Conservation (phyloP, 2,113 vertebrate species). For the Gracilinanus agilis region DNA sequence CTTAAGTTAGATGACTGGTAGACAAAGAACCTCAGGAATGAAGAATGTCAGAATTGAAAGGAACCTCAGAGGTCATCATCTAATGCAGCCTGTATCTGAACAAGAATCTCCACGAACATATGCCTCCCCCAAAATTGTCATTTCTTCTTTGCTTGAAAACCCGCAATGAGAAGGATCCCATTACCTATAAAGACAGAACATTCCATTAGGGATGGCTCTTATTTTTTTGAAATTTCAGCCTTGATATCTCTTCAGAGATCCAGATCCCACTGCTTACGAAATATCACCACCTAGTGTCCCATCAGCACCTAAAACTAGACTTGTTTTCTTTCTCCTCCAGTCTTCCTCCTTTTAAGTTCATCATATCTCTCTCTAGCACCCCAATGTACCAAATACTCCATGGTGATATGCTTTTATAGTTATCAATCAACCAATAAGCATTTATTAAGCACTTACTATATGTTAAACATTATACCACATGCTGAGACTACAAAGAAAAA, state of each 20-base stretch:
- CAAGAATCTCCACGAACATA: neutral
- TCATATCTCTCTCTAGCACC: neutral
- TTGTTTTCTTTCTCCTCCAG: neutral
- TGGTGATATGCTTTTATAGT: neutral
- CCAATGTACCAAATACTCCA: neutral
- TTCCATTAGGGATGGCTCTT: neutral
- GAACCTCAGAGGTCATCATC: neutral
- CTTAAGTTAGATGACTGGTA: too few relatives aligned
- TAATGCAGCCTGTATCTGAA: neutral
- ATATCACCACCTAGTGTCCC: neutral
- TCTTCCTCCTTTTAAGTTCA: neutral
- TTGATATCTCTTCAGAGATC: neutral
- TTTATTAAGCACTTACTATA: neutral
- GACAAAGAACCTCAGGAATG: neutral
- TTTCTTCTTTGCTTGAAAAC: neutral
- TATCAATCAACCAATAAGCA: neutral
- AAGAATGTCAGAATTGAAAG: neutral
- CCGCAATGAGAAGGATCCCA: neutral
- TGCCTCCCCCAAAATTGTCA: neutral
- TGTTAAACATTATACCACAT: neutral
- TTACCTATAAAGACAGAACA: neutral
- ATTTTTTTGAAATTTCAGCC: neutral
- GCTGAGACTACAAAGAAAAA: neutral
- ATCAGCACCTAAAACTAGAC: neutral
- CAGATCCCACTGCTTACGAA: neutral